A percentile compares a stretch with the other conserved stretches of the same genome.
phyloP scores from a whole-genome alignment of 2,113 vertebrate genomes.

The Lipotes vexillifer region DNA sequence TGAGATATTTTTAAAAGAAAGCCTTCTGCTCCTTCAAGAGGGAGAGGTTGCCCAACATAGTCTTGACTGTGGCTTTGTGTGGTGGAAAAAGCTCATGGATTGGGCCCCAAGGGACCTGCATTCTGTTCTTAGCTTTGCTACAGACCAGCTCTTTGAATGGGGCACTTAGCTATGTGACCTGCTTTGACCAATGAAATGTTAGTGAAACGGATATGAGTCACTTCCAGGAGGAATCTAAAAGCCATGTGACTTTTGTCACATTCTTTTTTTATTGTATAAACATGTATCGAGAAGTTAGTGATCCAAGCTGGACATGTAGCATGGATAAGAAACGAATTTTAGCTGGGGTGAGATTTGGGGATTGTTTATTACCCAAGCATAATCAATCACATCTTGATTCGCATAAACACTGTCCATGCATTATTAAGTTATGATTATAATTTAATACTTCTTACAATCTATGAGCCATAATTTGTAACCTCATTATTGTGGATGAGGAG shows the following conservation, averaged over 20 bases:
- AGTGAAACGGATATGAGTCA: neutral
- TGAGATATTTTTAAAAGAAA: neutral
- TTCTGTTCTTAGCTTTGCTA: neutral
- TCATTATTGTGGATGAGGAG: constrained; percentile 12
- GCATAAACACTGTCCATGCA: neutral
- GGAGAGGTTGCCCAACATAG: neutral
- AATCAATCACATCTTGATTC: neutral
- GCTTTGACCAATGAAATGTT: neutral
- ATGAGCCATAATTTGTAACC: neutral
- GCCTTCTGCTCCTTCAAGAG: neutral
- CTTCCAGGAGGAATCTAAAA: neutral
- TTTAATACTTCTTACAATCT: neutral
- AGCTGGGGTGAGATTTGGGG: neutral
- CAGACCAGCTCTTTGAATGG: neutral
- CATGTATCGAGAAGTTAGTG: neutral
- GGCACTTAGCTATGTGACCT: neutral
- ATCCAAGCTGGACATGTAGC: neutral
- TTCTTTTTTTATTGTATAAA: neutral
- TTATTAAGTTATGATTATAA: neutral
- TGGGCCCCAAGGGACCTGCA: neutral
- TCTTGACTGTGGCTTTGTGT: neutral
- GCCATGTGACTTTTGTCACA: neutral
- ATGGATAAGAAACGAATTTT: constrained; percentile 24
- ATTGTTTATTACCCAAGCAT: neutral
- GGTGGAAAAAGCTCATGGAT: neutral